Evolutionary conservation across 1,140 invertebrate species (phyloP).

Genomic region (Cylas formicarius): DNA sequence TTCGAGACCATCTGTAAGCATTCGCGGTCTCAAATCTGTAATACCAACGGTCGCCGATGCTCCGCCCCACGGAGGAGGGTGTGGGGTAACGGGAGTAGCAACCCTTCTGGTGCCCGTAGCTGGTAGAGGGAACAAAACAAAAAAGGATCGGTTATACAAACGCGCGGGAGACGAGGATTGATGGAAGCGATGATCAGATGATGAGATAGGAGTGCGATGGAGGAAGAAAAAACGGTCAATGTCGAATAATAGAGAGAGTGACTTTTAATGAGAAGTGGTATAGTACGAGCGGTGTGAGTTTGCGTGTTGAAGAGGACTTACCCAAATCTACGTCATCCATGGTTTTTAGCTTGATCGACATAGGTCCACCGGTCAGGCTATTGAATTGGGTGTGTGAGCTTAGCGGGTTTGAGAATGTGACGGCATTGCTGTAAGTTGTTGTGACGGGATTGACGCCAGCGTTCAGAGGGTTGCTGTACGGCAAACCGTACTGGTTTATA

Average conservation of each 20-base stretch:
- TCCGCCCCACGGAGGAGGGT: conserved; percentile 50
- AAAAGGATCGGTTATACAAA: no score
- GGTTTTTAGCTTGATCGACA: conserved; percentile 59
- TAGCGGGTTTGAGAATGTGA: conserved; percentile 39
- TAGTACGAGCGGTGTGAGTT: no score
- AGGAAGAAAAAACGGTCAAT: conserved; percentile 2
- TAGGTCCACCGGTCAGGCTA: conserved; percentile 42
- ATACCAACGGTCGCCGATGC: conserved; percentile 40
- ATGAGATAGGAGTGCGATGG: background rate
- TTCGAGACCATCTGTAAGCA: conserved; percentile 46
- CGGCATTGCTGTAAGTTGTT: conserved; percentile 34
- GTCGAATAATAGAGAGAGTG: no score
- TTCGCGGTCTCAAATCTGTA: conserved; percentile 33
- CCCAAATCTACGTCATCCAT: conserved; percentile 61
- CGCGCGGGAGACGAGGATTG: conserved; percentile 6
- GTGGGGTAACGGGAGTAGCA: conserved; percentile 56
- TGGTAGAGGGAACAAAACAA: conserved; percentile 37
- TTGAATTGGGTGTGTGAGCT: conserved; percentile 41
- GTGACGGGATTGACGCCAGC: conserved; percentile 26
- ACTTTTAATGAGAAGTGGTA: no score
- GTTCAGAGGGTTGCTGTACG: conserved; percentile 28
- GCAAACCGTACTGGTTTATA: conserved; percentile 23
- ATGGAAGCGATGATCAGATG: background rate
- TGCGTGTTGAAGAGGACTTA: no score
- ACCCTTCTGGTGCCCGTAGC: conserved; percentile 46